Evolutionary conservation across 2,888 invertebrate genomes (phyloP).

Genomic region (Leptarthrus brevirostris): DNA sequence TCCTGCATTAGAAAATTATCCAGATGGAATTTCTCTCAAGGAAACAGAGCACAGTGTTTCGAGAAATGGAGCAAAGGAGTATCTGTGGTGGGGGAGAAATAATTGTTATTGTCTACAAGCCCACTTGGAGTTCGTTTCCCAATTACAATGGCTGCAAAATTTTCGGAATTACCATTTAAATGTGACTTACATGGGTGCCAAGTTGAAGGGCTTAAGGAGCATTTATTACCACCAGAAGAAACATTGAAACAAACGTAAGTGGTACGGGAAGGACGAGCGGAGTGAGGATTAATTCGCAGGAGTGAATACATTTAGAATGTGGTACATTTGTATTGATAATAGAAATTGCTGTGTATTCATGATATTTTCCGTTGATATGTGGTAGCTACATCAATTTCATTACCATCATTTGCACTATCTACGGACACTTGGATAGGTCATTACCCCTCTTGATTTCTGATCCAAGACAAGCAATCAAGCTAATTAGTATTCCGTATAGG

Average conservation of each 20-base stretch:
- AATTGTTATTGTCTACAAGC: not conserved
- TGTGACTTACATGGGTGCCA: slow-evolving; percentile 43
- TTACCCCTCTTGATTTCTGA: slow-evolving; percentile 5
- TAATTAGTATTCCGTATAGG: slow-evolving; percentile 30
- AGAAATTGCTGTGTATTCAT: slow-evolving; percentile 28
- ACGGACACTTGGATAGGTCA: slow-evolving; percentile 2
- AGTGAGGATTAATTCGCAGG: not conserved
- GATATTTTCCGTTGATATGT: slow-evolving; percentile 8
- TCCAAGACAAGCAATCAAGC: not conserved
- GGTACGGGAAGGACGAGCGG: not conserved
- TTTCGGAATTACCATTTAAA: slow-evolving; percentile 32
- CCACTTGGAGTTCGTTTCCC: not conserved
- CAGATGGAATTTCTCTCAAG: not conserved
- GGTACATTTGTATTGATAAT: not conserved
- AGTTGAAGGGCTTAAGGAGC: slow-evolving; percentile 34
- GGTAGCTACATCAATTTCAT: not conserved
- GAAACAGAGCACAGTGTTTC: slow-evolving; percentile 2
- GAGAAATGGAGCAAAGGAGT: not conserved
- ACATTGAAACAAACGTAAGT: not conserved
- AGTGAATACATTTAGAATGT: slow-evolving; percentile 11
- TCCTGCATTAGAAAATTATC: slow-evolving; percentile 29
- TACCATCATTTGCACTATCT: slow-evolving; percentile 13
- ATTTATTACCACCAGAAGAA: slow-evolving; percentile 41
- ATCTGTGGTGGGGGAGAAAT: not conserved
- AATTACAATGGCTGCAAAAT: slow-evolving; percentile 11